Base-by-base conservation (phyloP, 2,888 invertebrate genomes). In the Aphidoletes aphidimyza region DNA sequence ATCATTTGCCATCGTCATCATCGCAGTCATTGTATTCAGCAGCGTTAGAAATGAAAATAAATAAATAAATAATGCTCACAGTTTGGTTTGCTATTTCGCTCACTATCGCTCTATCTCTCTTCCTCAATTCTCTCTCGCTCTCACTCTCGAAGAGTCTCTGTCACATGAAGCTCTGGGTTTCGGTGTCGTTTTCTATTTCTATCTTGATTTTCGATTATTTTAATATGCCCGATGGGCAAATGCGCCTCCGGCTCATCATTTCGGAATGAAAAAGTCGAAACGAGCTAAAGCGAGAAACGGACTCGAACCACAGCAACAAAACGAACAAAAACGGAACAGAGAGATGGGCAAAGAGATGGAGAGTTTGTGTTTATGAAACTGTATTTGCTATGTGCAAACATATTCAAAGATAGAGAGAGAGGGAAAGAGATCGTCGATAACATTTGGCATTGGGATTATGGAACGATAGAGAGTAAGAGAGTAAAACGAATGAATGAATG, bases 191-290 rank as follows among this genome's bases (percentile, higher is more conserved):
- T 69, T 69, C 69, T 69, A 69, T 69, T 69, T 69, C 69, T 69
- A 69, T 69, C 69, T 69, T 69, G 69, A 69, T 69, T 69, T 69
- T 69, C 69, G 69, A 69, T 69, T 69, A 69, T 69, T 69, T 69
- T 69, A 69, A 69, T 69, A 69, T 69, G 69, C 34, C 69, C 69
- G 11, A 26, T 2, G 69, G 69, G 17, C 26, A 69, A 19, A 19
- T 69, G 30, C n/a, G 69, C 69, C 69, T 14, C 11, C 3, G 30
- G 69, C 69, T 30, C 34, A 69, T 69, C 69, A 69, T 69, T 69
- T 69, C 14, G 69, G 69, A 69, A 69, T 69, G 69, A 69, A 69
- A 69, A 69, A 69, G 69, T 69, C 69, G 69, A 69, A 69, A 69
- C 14, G 30, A 30, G 26, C 30, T 17, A 69, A 34, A 6, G 17